A percentile compares a stretch with the other conserved stretches of the same genome.
Evolutionary conservation across 2,888 invertebrate genomes (phyloP).

Genomic region (Cephalotes varians): DNA sequence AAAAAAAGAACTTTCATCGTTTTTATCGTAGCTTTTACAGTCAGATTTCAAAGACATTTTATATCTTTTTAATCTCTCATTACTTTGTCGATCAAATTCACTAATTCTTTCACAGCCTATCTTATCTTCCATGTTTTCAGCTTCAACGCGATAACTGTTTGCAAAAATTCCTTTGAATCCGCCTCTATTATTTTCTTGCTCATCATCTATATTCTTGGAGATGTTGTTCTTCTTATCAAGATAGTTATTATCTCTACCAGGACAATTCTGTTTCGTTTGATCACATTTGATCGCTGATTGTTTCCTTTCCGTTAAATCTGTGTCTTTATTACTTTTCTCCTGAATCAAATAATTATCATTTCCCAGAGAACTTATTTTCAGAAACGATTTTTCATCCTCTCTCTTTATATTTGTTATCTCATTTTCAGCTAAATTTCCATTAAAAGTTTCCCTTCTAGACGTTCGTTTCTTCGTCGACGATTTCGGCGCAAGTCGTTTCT

Average conservation of each 20-base stretch:
- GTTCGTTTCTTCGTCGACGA: conserved; percentile 36
- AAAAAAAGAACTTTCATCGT: neutral
- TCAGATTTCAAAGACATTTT: neutral
- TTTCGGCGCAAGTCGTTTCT: conserved; percentile 69
- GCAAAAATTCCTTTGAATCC: conserved; percentile 16
- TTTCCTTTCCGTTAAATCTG: neutral
- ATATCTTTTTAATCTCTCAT: neutral
- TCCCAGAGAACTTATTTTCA: neutral
- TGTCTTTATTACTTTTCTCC: neutral
- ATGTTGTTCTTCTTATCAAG: neutral
- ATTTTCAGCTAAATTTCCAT: neutral
- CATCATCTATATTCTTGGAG: neutral
- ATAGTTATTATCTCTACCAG: neutral
- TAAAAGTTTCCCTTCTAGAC: neutral
- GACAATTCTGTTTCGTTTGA: neutral
- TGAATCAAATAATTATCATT: neutral
- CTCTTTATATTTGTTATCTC: neutral
- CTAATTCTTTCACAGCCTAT: neutral
- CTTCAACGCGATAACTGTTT: neutral
- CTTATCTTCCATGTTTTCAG: neutral
- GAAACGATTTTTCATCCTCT: neutral
- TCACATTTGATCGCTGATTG: neutral
- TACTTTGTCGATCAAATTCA: conserved; percentile 13
- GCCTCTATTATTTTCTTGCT: neutral
- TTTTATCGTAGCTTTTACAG: neutral